Percentiles rank a stretch among this genome's conserved stretches.
Evolutionary conservation across 1,140 invertebrate genomes (phyloP).

Genomic region (Trichonephila clavipes): DNA sequence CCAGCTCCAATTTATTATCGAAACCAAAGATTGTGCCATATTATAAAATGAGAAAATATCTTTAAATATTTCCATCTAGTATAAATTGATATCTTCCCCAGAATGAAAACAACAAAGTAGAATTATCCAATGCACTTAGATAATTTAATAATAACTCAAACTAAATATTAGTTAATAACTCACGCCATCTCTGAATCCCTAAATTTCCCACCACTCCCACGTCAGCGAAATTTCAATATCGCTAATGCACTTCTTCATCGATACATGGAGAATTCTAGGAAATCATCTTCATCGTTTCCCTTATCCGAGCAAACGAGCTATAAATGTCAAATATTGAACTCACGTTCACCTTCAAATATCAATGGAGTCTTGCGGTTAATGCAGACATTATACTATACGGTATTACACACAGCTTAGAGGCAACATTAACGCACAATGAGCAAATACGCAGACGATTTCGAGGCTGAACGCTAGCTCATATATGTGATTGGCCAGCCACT

Average conservation of each 20-base stretch:
- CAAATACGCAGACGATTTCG: conserved; percentile 57
- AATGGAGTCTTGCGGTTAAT: conserved; percentile 7
- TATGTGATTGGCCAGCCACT: conserved; percentile 28
- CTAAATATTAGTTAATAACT: background rate
- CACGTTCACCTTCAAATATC: conserved; percentile 44
- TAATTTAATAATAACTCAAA: background rate
- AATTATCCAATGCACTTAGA: background rate
- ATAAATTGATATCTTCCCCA: no score
- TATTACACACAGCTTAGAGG: conserved; percentile 54
- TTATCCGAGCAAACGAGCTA: background rate
- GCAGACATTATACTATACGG: conserved; percentile 32
- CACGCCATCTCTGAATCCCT: background rate
- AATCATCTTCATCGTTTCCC: background rate
- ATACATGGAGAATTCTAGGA: background rate
- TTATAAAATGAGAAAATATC: no score
- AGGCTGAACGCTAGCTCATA: conserved; percentile 50
- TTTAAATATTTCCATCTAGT: no score
- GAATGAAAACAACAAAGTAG: no score
- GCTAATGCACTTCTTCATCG: conserved; percentile 23
- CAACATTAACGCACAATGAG: conserved; percentile 71
- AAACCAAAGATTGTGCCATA: no score
- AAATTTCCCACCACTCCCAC: background rate
- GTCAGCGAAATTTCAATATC: conserved; percentile 6
- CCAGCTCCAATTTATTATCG: no score
- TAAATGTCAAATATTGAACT: conserved; percentile 67